Percentiles rank a stretch among this genome's conserved stretches.
These are phyloP conservation scores for Sus scrofa DNA, from an alignment of 2,113 vertebrate species.

Conservation along the genomic window DNA sequence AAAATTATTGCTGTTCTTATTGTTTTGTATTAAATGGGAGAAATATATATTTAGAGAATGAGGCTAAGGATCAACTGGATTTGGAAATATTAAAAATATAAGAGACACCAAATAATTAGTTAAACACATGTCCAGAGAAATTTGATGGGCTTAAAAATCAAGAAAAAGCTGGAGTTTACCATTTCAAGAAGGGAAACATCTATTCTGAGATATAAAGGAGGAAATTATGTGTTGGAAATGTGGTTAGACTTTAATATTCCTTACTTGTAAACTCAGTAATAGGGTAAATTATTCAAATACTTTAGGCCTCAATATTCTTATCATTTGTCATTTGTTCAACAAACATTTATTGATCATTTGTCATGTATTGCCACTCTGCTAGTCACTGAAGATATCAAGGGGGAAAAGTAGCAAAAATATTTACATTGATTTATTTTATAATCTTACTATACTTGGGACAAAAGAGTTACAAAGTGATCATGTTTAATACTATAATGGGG, in stretches of 20 bases:
- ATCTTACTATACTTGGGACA: not conserved
- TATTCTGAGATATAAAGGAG: not conserved
- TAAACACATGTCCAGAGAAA: not conserved
- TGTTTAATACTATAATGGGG: not conserved
- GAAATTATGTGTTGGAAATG: not conserved
- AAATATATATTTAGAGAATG: not conserved
- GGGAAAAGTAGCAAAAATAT: not conserved
- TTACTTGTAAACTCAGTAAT: not conserved
- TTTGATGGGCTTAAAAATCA: not conserved
- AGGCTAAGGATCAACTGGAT: not conserved
- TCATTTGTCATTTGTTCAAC: slow-evolving; percentile 24
- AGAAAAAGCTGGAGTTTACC: not conserved
- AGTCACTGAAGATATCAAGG: not conserved
- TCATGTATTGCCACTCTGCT: not conserved
- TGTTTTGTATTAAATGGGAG: not conserved
- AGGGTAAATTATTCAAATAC: not conserved
- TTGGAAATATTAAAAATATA: not conserved
- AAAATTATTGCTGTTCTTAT: not conserved
- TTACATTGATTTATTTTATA: not conserved
- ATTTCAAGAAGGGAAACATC: not conserved
- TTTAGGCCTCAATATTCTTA: not conserved
- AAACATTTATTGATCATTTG: not conserved
- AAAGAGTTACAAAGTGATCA: not conserved
- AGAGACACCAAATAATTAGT: not conserved
- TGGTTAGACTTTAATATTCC: not conserved